These are phyloP conservation scores for Azemiops feae DNA, from an alignment of 2,113 vertebrate species.

Conservation along the genomic window DNA sequence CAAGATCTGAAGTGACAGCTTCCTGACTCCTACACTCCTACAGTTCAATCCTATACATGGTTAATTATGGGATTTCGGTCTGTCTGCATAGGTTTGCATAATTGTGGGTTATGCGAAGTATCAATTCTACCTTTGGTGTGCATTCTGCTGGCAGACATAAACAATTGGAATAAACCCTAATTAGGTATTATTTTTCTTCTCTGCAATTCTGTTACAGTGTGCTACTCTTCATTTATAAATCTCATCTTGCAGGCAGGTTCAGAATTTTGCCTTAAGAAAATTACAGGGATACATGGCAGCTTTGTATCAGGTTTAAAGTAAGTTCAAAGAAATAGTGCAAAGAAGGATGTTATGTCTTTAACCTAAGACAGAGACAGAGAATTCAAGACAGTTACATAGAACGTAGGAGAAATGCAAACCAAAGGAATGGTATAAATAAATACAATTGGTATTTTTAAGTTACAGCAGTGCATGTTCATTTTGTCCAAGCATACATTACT, in stretches of 20 bases:
- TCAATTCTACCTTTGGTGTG: background rate
- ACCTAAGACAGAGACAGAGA: background rate
- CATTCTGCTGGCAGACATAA: background rate
- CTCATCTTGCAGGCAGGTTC: background rate
- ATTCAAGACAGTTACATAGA: background rate
- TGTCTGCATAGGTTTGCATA: background rate
- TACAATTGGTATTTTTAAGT: background rate
- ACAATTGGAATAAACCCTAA: background rate
- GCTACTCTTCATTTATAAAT: background rate
- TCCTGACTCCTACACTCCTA: background rate
- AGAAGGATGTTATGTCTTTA: background rate
- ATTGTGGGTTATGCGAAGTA: background rate
- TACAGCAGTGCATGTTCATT: background rate
- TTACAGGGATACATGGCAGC: background rate
- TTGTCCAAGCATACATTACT: background rate
- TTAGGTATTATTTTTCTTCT: background rate
- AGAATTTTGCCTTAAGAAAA: background rate
- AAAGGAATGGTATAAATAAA: background rate
- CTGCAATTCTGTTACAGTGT: background rate
- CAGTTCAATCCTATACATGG: background rate
- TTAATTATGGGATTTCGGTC: background rate
- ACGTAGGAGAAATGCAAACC: background rate
- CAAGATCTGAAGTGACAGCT: background rate
- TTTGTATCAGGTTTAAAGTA: background rate
- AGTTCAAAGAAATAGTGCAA: background rate